Evolutionary conservation across 2,113 vertebrate genomes (phyloP).

Genomic region (Boleophthalmus pectinirostris): DNA sequence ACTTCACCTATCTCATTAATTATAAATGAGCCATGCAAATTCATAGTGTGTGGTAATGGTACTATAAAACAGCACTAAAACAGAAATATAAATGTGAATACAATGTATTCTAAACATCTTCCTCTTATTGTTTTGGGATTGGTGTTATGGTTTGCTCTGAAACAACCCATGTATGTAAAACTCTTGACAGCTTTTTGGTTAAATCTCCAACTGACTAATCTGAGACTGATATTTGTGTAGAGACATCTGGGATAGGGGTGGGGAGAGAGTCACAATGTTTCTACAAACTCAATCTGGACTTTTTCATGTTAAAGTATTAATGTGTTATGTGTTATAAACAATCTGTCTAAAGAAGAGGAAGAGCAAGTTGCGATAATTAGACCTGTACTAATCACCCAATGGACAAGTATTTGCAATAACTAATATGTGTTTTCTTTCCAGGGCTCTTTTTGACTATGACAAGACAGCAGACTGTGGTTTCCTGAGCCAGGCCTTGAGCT

Average conservation of each 20-base stretch:
- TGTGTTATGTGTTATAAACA: not conserved
- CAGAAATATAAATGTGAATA: no score
- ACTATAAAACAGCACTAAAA: not conserved
- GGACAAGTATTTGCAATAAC: not conserved
- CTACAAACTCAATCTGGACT: not conserved
- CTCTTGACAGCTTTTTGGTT: no score
- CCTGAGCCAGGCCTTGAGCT: conserved; percentile 90
- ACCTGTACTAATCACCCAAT: no score
- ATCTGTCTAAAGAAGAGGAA: not conserved
- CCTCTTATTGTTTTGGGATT: no score
- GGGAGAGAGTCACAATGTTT: not conserved
- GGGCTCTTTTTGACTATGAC: conserved; percentile 93
- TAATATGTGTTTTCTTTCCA: conserved; percentile 45
- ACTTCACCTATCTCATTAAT: conserved; percentile 2
- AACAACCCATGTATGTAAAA: no score
- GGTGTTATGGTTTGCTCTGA: no score
- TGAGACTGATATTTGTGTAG: no score
- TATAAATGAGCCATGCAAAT: not conserved
- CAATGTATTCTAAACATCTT: no score
- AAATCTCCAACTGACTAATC: no score
- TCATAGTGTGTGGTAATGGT: not conserved
- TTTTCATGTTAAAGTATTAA: not conserved
- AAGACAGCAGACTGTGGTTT: conserved; percentile 93
- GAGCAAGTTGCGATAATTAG: not conserved
- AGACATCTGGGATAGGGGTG: no score